Percentiles rank a stretch among this genome's conserved stretches.
phyloP scores from a whole-genome alignment of 2,113 vertebrate genomes.

The Vireo altiloquus region DNA sequence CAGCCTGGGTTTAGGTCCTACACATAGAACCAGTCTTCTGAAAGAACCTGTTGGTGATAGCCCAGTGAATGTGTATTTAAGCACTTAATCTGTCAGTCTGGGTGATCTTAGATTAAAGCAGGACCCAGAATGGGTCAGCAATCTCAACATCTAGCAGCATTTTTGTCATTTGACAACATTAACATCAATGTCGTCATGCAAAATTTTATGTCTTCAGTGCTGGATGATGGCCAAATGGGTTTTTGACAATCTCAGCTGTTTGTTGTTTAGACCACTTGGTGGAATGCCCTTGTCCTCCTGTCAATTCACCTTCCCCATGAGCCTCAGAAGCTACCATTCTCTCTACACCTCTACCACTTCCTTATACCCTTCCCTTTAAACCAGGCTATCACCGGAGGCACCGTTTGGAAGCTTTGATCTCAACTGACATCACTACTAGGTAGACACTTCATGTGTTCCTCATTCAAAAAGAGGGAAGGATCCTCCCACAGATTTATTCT shows the following conservation, averaged over 20 bases:
- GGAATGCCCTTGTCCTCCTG: neutral
- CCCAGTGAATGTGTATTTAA: neutral
- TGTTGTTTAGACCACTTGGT: neutral
- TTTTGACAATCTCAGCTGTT: neutral
- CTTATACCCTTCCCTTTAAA: neutral
- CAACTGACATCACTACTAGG: neutral
- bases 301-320: neutral
- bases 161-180: neutral
- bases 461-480: neutral
- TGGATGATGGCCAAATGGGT: neutral
- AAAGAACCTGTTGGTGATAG: neutral
- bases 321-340: neutral
- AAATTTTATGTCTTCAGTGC: neutral
- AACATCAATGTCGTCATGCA: neutral
- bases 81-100: neutral
- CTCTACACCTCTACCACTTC: neutral
- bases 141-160: neutral
- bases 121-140: neutral
- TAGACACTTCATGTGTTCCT: neutral
- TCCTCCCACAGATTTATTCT: neutral
- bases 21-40: neutral
- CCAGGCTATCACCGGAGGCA: neutral
- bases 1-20: neutral
- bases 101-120: neutral
- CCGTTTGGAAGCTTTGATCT: neutral